These are phyloP conservation scores for Nyctalus aviator DNA, from an alignment of 2,797 vertebrate genomes.

Conservation along the genomic window DNA sequence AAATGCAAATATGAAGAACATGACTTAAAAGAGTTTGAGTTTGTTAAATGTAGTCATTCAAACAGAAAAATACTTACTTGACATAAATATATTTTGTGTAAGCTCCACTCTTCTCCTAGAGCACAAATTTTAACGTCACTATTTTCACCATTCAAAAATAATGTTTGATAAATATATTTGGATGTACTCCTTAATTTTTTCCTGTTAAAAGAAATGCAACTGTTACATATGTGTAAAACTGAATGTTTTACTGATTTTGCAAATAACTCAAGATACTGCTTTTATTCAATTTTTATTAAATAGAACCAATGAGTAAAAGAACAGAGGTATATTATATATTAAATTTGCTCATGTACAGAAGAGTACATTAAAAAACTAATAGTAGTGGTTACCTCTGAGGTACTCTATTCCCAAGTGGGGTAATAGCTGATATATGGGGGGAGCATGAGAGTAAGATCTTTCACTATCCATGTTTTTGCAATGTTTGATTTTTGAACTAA, in stretches of 20 bases:
- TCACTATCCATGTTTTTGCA: background rate
- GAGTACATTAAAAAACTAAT: background rate
- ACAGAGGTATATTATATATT: background rate
- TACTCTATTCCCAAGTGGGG: background rate
- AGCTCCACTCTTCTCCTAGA: conserved; percentile 97
- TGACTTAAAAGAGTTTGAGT: background rate
- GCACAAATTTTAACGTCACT: conserved; percentile 98
- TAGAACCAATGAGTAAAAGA: conserved; percentile 15
- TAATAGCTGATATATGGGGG: background rate
- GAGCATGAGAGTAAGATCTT: background rate
- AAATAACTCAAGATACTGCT: conserved; percentile 43
- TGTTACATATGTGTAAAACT: background rate
- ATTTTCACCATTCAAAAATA: conserved; percentile 98
- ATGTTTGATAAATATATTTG: conserved; percentile 97
- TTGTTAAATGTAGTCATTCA: background rate
- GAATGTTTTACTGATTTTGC: conserved; percentile 39
- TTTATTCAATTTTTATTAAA: conserved; percentile 19
- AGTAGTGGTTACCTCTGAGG: background rate
- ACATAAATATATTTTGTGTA: conserved; percentile 98
- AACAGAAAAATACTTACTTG: conserved; percentile 90
- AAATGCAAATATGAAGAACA: conserved; percentile 46
- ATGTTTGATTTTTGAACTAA: conserved; percentile 1
- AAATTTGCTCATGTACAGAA: background rate
- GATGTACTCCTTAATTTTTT: conserved; percentile 98
- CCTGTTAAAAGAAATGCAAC: conserved; percentile 85